A percentile compares a stretch with the other conserved stretches of the same genome.
Conservation (phyloP, 2,888 invertebrate genomes). For the Limenitis camilla region DNA sequence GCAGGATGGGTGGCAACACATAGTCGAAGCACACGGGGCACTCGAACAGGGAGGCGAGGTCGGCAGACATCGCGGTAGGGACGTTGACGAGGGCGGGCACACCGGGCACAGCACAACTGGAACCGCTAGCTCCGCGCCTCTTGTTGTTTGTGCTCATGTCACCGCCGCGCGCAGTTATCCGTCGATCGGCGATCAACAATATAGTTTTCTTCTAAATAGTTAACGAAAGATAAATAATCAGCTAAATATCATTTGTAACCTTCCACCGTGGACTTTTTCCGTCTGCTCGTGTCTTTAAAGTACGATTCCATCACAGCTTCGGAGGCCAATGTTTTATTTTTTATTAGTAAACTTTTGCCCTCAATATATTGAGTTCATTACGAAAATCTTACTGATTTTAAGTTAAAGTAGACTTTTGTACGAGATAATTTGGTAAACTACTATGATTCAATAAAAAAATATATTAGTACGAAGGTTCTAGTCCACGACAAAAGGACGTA, state of each 20-base stretch:
- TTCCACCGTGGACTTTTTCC: conserved; percentile 59
- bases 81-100: conserved; percentile 73
- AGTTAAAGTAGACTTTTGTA: conserved; percentile 4
- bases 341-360: conserved; percentile 22
- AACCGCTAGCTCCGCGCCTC: conserved; percentile 71
- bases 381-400: conserved; percentile 2
- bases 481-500: conserved; percentile 45
- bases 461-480: conserved; percentile 38
- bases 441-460: conserved; percentile 16
- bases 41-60: conserved; percentile 92
- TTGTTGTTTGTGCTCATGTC: conserved; percentile 74
- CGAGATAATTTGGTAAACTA: conserved; percentile 12
- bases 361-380: conserved; percentile 9
- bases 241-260: conserved; percentile 58
- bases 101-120: conserved; percentile 70
- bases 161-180: conserved; percentile 64
- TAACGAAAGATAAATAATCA: conserved; percentile 21
- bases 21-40: conserved; percentile 99
- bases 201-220: conserved; percentile 29
- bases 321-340: conserved; percentile 46
- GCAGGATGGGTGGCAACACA: conserved; percentile 98
- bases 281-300: conserved; percentile 48
- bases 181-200: conserved; percentile 51
- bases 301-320: conserved; percentile 65
- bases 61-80: conserved; percentile 83